Conservation (phyloP, 2,888 invertebrate genomes). For the Eubasilissa splendida region DNA sequence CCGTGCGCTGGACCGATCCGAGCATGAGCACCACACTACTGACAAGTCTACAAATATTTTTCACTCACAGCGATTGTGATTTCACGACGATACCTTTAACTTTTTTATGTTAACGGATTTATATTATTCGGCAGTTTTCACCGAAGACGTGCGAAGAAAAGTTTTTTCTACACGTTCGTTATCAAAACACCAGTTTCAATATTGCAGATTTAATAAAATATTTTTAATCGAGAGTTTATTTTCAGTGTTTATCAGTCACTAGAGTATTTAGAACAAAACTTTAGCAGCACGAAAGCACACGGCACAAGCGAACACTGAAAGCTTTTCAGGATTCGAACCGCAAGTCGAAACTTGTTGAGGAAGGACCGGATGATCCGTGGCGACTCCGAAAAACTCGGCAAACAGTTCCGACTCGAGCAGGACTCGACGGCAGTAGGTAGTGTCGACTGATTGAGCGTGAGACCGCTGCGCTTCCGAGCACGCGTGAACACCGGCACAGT, state of each 20-base stretch:
- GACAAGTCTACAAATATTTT: not conserved
- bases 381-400: conserved; percentile 61
- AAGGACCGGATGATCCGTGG: conserved; percentile 62
- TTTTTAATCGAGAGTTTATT: not conserved
- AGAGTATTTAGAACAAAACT: conserved; percentile 16
- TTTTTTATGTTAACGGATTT: conserved; percentile 1
- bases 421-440: not conserved
- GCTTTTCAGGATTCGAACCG: conserved; percentile 15
- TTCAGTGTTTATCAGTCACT: not conserved
- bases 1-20: conserved; percentile 36
- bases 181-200: not conserved
- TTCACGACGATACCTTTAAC: not conserved
- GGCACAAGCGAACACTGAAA: conserved; percentile 18
- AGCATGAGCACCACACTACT: conserved; percentile 2
- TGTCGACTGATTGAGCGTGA: not conserved
- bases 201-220: not conserved
- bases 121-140: not conserved
- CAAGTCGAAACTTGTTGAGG: conserved; percentile 40
- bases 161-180: not conserved
- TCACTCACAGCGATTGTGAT: not conserved
- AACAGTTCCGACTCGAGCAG: conserved; percentile 51
- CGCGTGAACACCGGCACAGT: conserved; percentile 38
- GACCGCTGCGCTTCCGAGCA: conserved; percentile 60
- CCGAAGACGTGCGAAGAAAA: not conserved
- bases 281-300: conserved; percentile 3